Evolutionary conservation across 2,797 vertebrate species (phyloP).

Genomic region (Semotilus atromaculatus): DNA sequence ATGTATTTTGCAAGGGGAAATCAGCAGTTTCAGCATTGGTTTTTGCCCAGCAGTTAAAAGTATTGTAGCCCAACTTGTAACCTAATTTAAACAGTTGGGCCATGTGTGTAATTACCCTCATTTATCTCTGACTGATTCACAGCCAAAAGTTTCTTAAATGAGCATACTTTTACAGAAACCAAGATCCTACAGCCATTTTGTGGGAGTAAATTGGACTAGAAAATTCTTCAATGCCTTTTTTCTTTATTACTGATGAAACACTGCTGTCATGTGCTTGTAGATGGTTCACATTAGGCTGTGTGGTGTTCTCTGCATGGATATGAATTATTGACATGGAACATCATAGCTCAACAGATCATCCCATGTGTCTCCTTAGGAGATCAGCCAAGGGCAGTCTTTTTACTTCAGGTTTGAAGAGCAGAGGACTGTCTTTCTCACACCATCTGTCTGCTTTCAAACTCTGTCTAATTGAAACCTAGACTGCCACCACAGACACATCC

Average conservation of each 20-base stretch:
- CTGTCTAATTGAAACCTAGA: slow-evolving; percentile 13
- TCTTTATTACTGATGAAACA: slow-evolving; percentile 36
- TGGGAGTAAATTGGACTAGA: slow-evolving; percentile 40
- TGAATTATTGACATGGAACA: slow-evolving; percentile 61
- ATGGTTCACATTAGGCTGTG: slow-evolving; percentile 49
- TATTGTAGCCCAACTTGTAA: slow-evolving; percentile 41
- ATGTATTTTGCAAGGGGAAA: slow-evolving; percentile 20
- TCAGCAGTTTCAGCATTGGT: slow-evolving; percentile 8
- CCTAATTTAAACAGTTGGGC: slow-evolving; percentile 21
- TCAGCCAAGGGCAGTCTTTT: slow-evolving; percentile 45
- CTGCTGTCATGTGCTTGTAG: not conserved
- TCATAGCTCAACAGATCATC: slow-evolving; percentile 56
- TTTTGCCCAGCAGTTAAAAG: slow-evolving; percentile 33
- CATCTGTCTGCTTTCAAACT: slow-evolving; percentile 34
- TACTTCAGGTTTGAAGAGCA: slow-evolving; percentile 48
- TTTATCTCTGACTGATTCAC: slow-evolving; percentile 49
- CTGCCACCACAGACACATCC: slow-evolving; percentile 3
- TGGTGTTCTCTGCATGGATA: slow-evolving; percentile 47
- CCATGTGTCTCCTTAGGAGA: slow-evolving; percentile 45
- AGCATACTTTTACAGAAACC: slow-evolving; percentile 39
- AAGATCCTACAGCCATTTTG: slow-evolving; percentile 34
- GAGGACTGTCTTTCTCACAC: not conserved
- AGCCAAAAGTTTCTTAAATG: slow-evolving; percentile 38
- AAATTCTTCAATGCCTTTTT: slow-evolving; percentile 21
- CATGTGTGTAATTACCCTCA: slow-evolving; percentile 40